Evolutionary conservation across 2,797 vertebrate genomes (phyloP).

Genomic region (Bovichtus diacanthus): DNA sequence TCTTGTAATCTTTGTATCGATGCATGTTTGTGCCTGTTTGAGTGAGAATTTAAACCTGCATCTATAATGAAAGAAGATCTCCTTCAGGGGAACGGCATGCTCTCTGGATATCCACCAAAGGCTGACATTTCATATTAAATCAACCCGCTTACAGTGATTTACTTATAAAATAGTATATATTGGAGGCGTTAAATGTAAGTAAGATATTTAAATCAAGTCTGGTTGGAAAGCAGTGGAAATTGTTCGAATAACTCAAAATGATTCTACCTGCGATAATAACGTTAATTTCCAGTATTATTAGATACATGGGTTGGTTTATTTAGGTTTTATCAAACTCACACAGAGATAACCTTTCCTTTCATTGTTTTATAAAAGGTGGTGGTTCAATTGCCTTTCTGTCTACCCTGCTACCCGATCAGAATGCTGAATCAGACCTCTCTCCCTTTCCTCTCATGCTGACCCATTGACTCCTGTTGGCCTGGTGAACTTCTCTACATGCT

Average conservation of each 20-base stretch:
- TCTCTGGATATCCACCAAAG: conserved; percentile 36
- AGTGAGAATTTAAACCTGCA: conserved; percentile 40
- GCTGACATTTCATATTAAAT: conserved; percentile 44
- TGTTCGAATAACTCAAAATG: neutral
- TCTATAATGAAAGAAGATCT: conserved; percentile 38
- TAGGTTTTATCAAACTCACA: conserved; percentile 1
- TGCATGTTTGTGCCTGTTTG: conserved; percentile 52
- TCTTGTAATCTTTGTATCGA: conserved; percentile 44
- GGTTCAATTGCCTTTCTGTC: conserved; percentile 34
- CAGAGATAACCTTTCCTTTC: conserved; percentile 65
- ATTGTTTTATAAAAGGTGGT: conserved; percentile 61
- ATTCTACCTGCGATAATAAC: neutral
- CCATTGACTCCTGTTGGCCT: conserved; percentile 67
- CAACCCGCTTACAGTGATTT: conserved; percentile 26
- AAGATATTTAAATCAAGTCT: conserved; percentile 5
- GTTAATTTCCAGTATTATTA: neutral
- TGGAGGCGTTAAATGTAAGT: conserved; percentile 15
- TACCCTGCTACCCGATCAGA: conserved; percentile 46
- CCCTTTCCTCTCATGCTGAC: conserved; percentile 71
- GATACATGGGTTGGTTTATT: neutral
- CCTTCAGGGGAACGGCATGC: conserved; percentile 15
- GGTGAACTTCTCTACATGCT: conserved; percentile 61
- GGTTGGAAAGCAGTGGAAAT: neutral
- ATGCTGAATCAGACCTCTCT: conserved; percentile 77
- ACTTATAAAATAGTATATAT: neutral